phyloP scores from a whole-genome alignment of 2,797 vertebrate genomes.

The Nyctalus aviator region DNA sequence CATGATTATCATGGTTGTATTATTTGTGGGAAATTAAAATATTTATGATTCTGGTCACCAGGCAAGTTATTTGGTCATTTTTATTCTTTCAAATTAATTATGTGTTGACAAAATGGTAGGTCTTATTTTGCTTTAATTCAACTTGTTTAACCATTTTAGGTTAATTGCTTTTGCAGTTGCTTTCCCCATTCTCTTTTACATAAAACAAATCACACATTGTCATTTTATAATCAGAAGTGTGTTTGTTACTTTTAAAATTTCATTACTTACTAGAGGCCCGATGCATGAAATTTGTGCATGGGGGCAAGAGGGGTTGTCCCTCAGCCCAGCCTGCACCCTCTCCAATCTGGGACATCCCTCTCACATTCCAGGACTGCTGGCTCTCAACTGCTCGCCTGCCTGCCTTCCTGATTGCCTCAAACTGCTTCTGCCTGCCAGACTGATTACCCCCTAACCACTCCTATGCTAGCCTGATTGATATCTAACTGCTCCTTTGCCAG shows the following conservation, averaged over 20 bases:
- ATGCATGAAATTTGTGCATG: too few relatives aligned
- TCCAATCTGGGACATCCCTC: too few relatives aligned
- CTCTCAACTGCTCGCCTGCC: too few relatives aligned
- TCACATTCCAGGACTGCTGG: too few relatives aligned
- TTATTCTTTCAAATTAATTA: background rate
- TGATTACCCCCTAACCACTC: too few relatives aligned
- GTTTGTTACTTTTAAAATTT: background rate
- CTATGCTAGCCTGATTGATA: too few relatives aligned
- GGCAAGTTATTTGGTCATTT: background rate
- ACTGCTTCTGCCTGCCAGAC: too few relatives aligned
- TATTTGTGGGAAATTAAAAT: background rate
- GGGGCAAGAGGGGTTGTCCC: too few relatives aligned
- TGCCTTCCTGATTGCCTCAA: too few relatives aligned
- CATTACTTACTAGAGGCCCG: background rate
- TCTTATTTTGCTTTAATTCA: background rate
- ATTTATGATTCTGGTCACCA: background rate
- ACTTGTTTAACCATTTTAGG: background rate
- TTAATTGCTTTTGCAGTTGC: background rate
- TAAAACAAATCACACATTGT: background rate
- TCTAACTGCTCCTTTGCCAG: too few relatives aligned
- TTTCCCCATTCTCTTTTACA: background rate
- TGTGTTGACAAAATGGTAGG: background rate
- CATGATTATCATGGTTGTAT: background rate
- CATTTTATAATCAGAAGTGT: background rate
- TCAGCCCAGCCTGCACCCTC: too few relatives aligned